Evolutionary conservation across 1,140 invertebrate species (phyloP), one percentile per base, ranked within the genome.

Genomic region (Drosophila nikananu): DNA sequence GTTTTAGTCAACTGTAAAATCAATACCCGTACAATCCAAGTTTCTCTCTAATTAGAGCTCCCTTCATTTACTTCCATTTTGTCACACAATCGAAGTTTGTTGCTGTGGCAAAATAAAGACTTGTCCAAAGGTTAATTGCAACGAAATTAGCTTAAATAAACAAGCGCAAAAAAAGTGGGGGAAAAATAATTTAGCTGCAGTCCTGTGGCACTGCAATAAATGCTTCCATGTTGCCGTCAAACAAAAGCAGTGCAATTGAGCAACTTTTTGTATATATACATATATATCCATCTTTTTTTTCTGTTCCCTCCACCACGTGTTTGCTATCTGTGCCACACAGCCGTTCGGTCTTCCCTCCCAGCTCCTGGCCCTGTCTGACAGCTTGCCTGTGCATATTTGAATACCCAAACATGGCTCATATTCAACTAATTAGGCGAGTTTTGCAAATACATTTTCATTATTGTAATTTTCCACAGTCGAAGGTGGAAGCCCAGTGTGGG

Each of bases 361-460:
- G 25, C 25, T 30, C 44, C 37, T 48, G 67, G 37, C 68, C 9
- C 67, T 44, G 68, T 41, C 52, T 52, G 71, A 73, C 71, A 74
- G 68, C 77, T 35, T 66, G 79, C 76, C 73, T 86, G 80, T 87
- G 83, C 84, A 83, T 89, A 89, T 87, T 89, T 89, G 84, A 89
- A 83, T 89, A 64, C 67, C 76, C 75, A 87, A 87, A 89, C 83
- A 87, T 89, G 81, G 73, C 78, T 90, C 86, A 90, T 90, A 90
- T 89, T 89, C 86, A 86, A 81, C 86, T 90, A 90, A 90, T 90
- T 90, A 90, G 81, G 71, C 79, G 78, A 90, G 86, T 86, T 90
- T 80, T 79, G 78, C 86, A 90, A 90, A 90, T 90, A 90, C 86
- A 90, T 90, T 90, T 90, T 90, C 86, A 90, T 90, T 90, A 90